Percentiles rank a stretch among this genome's conserved stretches.
Evolutionary conservation across 2,113 vertebrate species (phyloP).

Genomic region (Athene cunicularia): DNA sequence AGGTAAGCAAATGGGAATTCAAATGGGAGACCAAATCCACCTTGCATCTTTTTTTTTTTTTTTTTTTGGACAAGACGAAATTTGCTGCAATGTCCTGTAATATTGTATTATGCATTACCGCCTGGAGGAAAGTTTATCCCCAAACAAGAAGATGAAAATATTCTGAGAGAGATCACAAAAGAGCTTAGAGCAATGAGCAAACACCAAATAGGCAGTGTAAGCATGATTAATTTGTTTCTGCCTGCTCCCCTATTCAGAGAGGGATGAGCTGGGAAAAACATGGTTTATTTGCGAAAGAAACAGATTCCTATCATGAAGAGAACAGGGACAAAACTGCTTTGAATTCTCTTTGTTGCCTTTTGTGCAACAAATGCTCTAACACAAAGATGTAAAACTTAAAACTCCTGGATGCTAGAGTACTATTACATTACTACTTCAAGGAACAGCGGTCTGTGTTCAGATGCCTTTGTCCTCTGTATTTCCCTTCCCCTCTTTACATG

Average conservation of each 20-base stretch:
- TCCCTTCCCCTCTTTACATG: background rate
- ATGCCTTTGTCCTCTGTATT: background rate
- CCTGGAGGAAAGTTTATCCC: conserved; percentile 37
- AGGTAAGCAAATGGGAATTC: conserved; percentile 39
- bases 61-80: background rate
- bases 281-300: conserved; percentile 2
- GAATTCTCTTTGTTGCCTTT: background rate
- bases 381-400: background rate
- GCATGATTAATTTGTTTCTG: conserved; percentile 23
- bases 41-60: background rate
- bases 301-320: background rate
- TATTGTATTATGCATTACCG: conserved; percentile 13
- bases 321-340: background rate
- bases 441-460: background rate
- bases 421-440: background rate
- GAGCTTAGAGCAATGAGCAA: conserved; percentile 43
- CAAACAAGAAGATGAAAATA: conserved; percentile 38
- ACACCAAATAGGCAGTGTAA: background rate
- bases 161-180: conserved; percentile 40
- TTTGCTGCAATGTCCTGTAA: conserved; percentile 20
- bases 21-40: conserved; percentile 17
- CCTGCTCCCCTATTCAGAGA: background rate
- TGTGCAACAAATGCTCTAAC: background rate
- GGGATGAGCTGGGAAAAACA: background rate
- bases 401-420: accelerated